Conservation (phyloP, 2,888 invertebrate genomes). For the Phengaris arion region DNA sequence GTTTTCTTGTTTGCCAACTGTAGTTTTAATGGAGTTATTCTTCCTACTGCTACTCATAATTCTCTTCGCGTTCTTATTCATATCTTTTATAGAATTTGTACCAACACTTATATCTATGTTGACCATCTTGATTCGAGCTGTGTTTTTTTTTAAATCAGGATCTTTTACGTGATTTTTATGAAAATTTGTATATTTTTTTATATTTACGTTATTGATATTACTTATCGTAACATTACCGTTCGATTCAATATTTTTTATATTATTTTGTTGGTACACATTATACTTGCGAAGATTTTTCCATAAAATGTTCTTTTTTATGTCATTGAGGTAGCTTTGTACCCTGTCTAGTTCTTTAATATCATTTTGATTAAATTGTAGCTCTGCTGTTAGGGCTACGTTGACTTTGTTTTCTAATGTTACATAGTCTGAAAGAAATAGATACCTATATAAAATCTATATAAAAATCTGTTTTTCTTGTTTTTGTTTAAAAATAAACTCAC, state of each 20-base stretch:
- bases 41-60: background rate
- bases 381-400: conserved; percentile 1
- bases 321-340: conserved; percentile 31
- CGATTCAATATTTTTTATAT: conserved; percentile 47
- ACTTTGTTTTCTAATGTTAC: background rate
- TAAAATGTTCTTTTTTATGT: background rate
- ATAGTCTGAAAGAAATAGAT: background rate
- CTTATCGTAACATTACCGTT: conserved; percentile 44
- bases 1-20: background rate
- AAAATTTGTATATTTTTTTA: background rate
- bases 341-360: conserved; percentile 5
- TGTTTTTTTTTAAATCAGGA: background rate
- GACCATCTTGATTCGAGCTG: background rate
- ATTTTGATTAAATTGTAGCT: conserved; percentile 13
- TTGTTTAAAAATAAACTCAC: background rate
- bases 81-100: background rate
- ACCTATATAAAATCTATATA: background rate
- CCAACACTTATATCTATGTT: background rate
- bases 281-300: background rate
- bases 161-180: background rate
- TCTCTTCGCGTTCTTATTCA: background rate
- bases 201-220: conserved; percentile 41
- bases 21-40: background rate
- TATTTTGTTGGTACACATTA: conserved; percentile 4
- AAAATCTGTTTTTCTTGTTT: background rate